Conservation (phyloP, 2,797 vertebrate species). For the Acanthornis magna region DNA sequence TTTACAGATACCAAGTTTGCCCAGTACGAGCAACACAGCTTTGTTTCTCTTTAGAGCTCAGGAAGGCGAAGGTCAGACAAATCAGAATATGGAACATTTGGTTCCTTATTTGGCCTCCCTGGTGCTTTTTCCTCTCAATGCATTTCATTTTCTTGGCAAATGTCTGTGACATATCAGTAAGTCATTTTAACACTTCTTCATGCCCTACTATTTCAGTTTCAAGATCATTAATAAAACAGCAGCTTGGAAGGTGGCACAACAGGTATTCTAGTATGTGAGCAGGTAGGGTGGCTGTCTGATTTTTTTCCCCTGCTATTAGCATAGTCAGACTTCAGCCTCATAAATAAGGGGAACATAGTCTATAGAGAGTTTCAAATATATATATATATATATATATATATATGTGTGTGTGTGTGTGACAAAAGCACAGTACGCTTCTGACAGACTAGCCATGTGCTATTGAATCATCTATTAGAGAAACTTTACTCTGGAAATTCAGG, state of each 20-base stretch:
- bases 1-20: neutral
- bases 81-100: conserved; percentile 62
- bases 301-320: conserved; percentile 47
- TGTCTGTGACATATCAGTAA: conserved; percentile 69
- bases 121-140: conserved; percentile 59
- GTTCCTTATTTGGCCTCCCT: conserved; percentile 56
- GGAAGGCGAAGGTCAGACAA: conserved; percentile 61
- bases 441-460: conserved; percentile 5
- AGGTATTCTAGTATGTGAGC: conserved; percentile 49
- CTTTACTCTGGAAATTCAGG: conserved; percentile 53
- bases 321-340: conserved; percentile 49
- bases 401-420: neutral
- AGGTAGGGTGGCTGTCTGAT: conserved; percentile 55
- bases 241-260: conserved; percentile 70
- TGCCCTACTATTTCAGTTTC: conserved; percentile 73
- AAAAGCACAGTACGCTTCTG: conserved; percentile 55
- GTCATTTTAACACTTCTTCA: conserved; percentile 72
- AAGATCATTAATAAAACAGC: conserved; percentile 78
- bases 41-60: conserved; percentile 15
- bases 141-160: conserved; percentile 75
- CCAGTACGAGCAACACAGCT: conserved; percentile 3
- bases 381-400: too few relatives aligned
- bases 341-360: conserved; percentile 61
- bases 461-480: conserved; percentile 57
- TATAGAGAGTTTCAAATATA: conserved; percentile 8